Evolutionary conservation across 1,140 invertebrate genomes (phyloP), one percentile per base, ranked within the genome.

Genomic region (Harlomillsia oculata): DNA sequence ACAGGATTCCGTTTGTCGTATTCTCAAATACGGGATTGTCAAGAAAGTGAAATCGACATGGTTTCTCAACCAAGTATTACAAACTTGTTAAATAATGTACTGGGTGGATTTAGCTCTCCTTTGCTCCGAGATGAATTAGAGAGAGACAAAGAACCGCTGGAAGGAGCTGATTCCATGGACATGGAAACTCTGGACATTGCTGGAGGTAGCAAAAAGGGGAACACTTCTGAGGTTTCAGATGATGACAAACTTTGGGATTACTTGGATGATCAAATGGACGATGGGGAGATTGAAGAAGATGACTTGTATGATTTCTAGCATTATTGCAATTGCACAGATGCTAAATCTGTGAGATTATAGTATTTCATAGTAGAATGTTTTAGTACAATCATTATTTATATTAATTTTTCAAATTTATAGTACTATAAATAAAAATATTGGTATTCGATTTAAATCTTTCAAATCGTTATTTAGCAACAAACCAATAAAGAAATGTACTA

Each of bases 161-260:
- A 8, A 25, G 21, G 8, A 25, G 9, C 21, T 9, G 9, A 25
- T 18, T 25, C 6, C 9, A 18, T 21, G 44, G 28, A 8, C 20
- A 46, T 28, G 25, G 21, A n/a, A n/a, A n/a, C n/a, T n/a, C n/a
- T n/a, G n/a, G n/a, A n/a, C n/a, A n/a, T n/a, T n/a, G 37, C 45
- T 6, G 16, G 16, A 11, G 32, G 41, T 5, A 54, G 20, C 40
- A 25, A 18, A 6, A 30, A 30, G 26, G 26, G 14, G 18, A 39
- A 30, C 9, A 28, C 18, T 30, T n/a, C 8, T n/a, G 25, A 26
- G 4, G 34, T 26, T 28, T 21, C 14, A 14, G 56, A 59, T 8
- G 41, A 56, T 32, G 62, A 63, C 44, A 46, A 28, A 14, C 4
- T 60, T 5, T 60, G 62, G 57, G 62, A 63, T 40, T 60, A 63